A percentile compares a stretch with the other conserved stretches of the same genome.
Conservation (phyloP, 1,140 invertebrate genomes). For the Zaprionus taronus region DNA sequence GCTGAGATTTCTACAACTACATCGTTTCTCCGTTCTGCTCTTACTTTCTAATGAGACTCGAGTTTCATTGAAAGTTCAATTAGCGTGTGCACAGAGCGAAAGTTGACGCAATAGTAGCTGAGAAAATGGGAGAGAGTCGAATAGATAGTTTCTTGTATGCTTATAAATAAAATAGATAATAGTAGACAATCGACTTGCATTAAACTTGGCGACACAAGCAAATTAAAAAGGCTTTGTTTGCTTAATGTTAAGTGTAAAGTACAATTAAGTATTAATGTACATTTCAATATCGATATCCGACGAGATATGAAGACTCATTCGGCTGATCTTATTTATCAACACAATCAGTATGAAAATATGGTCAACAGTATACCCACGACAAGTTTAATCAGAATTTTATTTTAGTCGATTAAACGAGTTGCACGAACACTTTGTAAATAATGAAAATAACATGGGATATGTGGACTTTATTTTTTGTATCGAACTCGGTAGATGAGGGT, state of each 20-base stretch:
- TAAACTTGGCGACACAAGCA: not conserved
- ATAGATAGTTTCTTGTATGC: constrained; percentile 14
- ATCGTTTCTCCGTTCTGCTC: constrained; percentile 55
- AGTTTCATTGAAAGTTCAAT: constrained; percentile 81
- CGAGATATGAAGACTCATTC: not conserved
- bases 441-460: constrained; percentile 28
- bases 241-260: not conserved
- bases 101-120: constrained; percentile 55
- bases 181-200: not conserved
- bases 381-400: constrained; percentile 58
- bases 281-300: not conserved
- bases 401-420: constrained; percentile 61
- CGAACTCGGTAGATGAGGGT: not conserved
- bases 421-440: constrained; percentile 33
- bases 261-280: not conserved
- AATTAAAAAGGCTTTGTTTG: not conserved
- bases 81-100: constrained; percentile 72
- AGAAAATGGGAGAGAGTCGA: constrained; percentile 31
- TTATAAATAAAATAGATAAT: constrained; percentile 2
- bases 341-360: not conserved
- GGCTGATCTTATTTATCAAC: not conserved
- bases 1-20: constrained; percentile 46
- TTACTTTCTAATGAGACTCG: constrained; percentile 78
- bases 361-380: constrained; percentile 11
- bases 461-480: constrained; percentile 31